Evolutionary conservation across 2,797 vertebrate genomes (phyloP), one percentile per base, ranked within the genome.

Genomic region (Ispidina lecontei): DNA sequence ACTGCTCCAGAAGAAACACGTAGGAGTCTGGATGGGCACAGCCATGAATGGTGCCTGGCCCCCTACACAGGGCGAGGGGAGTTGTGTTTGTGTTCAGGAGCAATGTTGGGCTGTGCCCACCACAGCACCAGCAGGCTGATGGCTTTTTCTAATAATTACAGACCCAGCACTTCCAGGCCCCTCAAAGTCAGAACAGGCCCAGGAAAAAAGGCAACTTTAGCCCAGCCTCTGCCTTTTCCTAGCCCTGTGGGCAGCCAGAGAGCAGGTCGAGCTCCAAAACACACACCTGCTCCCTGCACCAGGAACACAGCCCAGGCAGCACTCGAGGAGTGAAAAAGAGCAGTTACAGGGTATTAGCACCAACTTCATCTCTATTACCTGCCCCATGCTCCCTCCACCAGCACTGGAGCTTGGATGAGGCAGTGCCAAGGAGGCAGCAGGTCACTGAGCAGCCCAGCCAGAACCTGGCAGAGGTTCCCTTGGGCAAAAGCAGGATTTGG

Each of bases 291-390:
- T 44, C 26, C 43, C 15, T 2, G 21, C 59, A 7, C 14, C 43
- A 6, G 56, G 18, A 43, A 5, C 25, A 1, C 0, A 3, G 51
- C 37, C 77, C 2, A 0, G 2, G 31, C n/a, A 4, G 37, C 0
- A 7, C 15, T 4, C 1, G 8, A 14, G 21, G 29, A 37, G 28
- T 0, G 8, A 20, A 29, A 10, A 62, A 22, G 26, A 2, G 44
- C 7, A 46, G n/a, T 4, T 4, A 1, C 12, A 1, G 18, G 37
- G 31, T 11, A 35, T 4, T 2, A 56, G 74, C 58, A 31, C 14
- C 2, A 6, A 39, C 17, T 31, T 14, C 59, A 35, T 4, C 58
- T 33, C 41, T 14, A 21, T 4, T 3, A 14, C n/a, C 49, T 25
- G 3, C 31, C 2, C 0, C 1, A 1, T 0, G 8, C 43, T 77